Evolutionary conservation across 2,113 vertebrate genomes (phyloP), one percentile per base, ranked within the genome.

Genomic region (Aldabrachelys gigantea): DNA sequence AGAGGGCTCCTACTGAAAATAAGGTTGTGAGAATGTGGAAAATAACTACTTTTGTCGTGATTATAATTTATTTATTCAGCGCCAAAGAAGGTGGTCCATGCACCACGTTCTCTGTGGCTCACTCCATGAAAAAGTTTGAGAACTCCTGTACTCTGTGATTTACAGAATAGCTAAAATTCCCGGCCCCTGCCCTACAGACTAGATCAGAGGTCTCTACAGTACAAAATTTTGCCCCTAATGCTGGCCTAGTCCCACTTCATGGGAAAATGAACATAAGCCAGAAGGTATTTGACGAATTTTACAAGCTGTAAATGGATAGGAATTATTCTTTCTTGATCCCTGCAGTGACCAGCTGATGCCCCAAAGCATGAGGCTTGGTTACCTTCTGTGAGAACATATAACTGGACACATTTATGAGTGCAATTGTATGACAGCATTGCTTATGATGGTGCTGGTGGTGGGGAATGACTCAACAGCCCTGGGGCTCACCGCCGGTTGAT

Each of bases 331-430:
- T 79, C 59, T 76, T 44, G 22, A 41, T 44, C 8, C 29, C 8
- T 1, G 11, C 19, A 11, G 6, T 81, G n/a, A 54, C 25, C 80
- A 83, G 27, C 1, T 82, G 1, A 27, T 75, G 47, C 50, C 8
- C n/a, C 25, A 27, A 47, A 17, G 10, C 21, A 8, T 3, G 38
- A 62, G 38, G 22, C 0, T 0, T 80, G 41, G 35, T 25, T 53
- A 25, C 54, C n/a, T 29, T 92, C 38, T 35, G 8, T 86, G 24
- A 50, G 17, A 92, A 25, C 29, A 90, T 87, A 62, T 72, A 35
- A n/a, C 3, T n/a, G 62, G 11, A 38, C n/a, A 80, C 80, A 49
- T 0, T 2, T 0, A 3, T 69, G 62, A 69, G 62, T n/a, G 35
- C 31, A 69, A 9, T 35, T 69, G 14, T n/a, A 69, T 69, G 31